Conservation (phyloP, 1,140 invertebrate species). For the Cheumatopsyche charites region DNA sequence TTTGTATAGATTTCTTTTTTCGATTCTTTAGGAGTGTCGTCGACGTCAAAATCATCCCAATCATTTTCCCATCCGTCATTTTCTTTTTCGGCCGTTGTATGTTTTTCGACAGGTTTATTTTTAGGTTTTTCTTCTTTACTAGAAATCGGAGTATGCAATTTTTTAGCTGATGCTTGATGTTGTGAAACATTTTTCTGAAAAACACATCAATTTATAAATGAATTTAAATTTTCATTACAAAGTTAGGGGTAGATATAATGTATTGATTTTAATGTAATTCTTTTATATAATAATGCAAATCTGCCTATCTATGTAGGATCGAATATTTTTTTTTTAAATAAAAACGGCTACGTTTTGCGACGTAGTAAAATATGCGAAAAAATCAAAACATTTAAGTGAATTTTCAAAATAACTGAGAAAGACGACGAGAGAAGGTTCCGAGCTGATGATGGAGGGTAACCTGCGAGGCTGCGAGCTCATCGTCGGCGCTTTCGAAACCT, state of each 20-base stretch:
- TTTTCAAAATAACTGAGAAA: no score
- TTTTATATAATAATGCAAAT: no score
- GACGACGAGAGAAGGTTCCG: no score
- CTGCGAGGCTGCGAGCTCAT: constrained; percentile 34
- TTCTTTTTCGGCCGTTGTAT: background rate
- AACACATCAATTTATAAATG: background rate
- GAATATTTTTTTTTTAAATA: no score
- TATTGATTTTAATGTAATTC: no score
- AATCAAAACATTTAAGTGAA: no score
- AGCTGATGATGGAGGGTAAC: no score
- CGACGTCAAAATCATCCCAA: constrained; percentile 67
- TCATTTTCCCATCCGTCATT: constrained; percentile 51
- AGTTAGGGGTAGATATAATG: no score
- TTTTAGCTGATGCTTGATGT: background rate
- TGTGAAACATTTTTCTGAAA: background rate
- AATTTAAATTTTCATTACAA: no score
- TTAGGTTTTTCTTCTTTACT: background rate
- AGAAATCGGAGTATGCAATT: background rate
- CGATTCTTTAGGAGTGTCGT: constrained; percentile 51
- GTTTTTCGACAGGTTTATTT: background rate
- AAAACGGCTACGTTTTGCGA: no score
- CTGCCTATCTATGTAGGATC: no score
- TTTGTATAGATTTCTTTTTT: constrained; percentile 2
- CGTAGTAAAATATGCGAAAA: no score
- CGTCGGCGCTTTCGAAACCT: constrained; percentile 52